Conservation (phyloP, 1,140 invertebrate species). For the Fopius arisanus region DNA sequence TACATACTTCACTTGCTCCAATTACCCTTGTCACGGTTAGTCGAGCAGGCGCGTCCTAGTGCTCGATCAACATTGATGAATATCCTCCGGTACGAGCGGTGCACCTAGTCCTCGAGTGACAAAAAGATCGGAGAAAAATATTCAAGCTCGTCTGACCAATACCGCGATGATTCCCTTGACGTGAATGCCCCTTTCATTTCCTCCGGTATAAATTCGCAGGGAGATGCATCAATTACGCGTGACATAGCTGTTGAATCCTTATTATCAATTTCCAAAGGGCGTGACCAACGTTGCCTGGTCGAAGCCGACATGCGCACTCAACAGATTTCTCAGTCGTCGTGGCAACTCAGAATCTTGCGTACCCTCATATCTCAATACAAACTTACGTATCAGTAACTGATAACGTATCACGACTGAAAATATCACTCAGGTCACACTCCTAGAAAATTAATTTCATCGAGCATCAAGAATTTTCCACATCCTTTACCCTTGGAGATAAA, state of each 20-base stretch:
- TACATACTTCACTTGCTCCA: conserved; percentile 22
- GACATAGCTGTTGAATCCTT: conserved; percentile 12
- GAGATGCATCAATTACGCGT: neutral
- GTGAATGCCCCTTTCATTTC: neutral
- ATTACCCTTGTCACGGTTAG: conserved; percentile 31
- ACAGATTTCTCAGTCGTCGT: conserved; percentile 42
- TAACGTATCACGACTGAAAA: too few relatives aligned
- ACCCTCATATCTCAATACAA: conserved; percentile 26
- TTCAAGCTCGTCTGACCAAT: neutral
- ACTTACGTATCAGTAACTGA: conserved; percentile 10
- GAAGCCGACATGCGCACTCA: conserved; percentile 44
- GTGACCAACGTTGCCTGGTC: conserved; percentile 42
- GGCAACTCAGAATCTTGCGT: conserved; percentile 41
- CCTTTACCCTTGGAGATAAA: too few relatives aligned
- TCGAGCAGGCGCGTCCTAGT: conserved; percentile 27
- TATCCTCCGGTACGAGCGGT: conserved; percentile 10
- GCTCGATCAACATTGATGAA: conserved; percentile 31
- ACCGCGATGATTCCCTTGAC: neutral
- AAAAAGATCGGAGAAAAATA: neutral
- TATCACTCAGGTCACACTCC: too few relatives aligned
- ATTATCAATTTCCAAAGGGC: conserved; percentile 44
- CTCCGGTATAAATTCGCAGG: neutral
- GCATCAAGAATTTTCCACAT: too few relatives aligned
- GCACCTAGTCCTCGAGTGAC: conserved; percentile 1
- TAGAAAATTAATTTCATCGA: too few relatives aligned